Evolutionary conservation across 2,113 vertebrate genomes (phyloP).

Genomic region (Ramphastos sulfuratus): DNA sequence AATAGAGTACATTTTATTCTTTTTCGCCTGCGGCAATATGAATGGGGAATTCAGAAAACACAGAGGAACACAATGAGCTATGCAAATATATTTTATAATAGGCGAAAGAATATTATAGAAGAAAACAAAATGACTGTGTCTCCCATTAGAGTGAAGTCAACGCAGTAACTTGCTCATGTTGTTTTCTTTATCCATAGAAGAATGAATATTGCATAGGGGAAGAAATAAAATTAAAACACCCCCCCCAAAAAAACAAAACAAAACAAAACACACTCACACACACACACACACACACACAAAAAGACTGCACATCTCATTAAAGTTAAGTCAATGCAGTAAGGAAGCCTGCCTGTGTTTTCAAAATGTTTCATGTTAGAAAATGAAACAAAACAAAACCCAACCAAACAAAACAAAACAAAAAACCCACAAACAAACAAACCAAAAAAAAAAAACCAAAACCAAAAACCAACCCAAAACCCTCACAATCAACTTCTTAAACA

Average conservation of each 20-base stretch:
- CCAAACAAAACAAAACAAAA: neutral
- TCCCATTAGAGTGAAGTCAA: conserved; percentile 69
- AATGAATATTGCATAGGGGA: conserved; percentile 66
- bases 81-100: conserved; percentile 73
- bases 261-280: conserved; percentile 1
- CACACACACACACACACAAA: too few species aligned
- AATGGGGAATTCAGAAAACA: conserved; percentile 74
- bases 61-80: conserved; percentile 65
- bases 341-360: conserved; percentile 86
- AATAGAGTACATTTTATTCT: conserved; percentile 68
- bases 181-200: conserved; percentile 49
- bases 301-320: conserved; percentile 71
- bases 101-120: conserved; percentile 76
- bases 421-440: too few species aligned
- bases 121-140: conserved; percentile 83
- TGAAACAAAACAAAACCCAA: conserved; percentile 37
- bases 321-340: conserved; percentile 76
- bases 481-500: conserved; percentile 81
- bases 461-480: conserved; percentile 40
- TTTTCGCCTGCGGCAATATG: conserved; percentile 55
- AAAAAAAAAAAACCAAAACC: too few species aligned
- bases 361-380: conserved; percentile 83
- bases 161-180: conserved; percentile 77
- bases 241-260: neutral
- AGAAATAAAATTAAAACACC: neutral